A percentile compares a stretch with the other conserved stretches of the same genome.
phyloP scores from a whole-genome alignment of 2,113 vertebrate genomes.

The Neomonachus schauinslandi region DNA sequence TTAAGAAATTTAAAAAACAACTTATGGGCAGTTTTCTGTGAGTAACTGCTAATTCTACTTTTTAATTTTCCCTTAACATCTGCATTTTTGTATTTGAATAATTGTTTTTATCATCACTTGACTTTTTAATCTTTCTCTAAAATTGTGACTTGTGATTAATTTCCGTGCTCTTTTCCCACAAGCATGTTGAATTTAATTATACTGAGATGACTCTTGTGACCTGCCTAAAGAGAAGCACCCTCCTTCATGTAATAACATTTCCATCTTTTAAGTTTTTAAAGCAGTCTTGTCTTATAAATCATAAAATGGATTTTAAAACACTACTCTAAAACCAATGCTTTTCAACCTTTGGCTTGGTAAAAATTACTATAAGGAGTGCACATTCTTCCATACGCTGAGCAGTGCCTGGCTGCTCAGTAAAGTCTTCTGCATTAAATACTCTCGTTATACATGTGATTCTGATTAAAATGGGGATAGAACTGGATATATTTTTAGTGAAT shows the following conservation, averaged over 20 bases:
- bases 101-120: constrained; percentile 53
- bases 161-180: constrained; percentile 30
- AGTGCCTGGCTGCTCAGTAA: neutral
- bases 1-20: constrained; percentile 21
- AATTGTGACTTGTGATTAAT: constrained; percentile 60
- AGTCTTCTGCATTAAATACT: neutral
- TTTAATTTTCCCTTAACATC: constrained; percentile 15
- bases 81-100: constrained; percentile 46
- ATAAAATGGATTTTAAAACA: neutral
- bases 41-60: constrained; percentile 35
- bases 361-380: neutral
- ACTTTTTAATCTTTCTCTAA: constrained; percentile 57
- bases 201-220: neutral
- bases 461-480: neutral
- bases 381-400: neutral
- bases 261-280: constrained; percentile 52
- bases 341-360: neutral
- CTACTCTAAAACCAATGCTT: neutral
- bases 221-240: neutral
- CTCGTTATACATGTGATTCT: neutral
- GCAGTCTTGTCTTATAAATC: constrained; percentile 14
- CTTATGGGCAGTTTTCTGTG: neutral
- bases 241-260: constrained; percentile 43
- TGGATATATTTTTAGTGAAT: neutral
- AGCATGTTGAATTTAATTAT: constrained; percentile 63